phyloP scores from a whole-genome alignment of 2,113 vertebrate genomes.

The Struthidea cinerea region DNA sequence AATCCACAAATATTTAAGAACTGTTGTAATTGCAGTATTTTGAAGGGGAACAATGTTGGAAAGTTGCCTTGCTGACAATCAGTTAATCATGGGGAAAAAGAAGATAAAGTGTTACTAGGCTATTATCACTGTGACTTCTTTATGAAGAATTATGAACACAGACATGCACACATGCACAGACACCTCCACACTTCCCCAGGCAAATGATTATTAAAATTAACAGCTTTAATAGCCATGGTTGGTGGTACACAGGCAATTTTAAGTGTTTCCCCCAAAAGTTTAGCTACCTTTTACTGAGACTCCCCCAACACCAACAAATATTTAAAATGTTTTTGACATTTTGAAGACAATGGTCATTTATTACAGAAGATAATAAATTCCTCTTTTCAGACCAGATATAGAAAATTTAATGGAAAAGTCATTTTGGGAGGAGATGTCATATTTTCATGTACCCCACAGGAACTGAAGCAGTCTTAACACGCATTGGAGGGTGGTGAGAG shows the following conservation, averaged over 20 bases:
- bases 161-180: background rate
- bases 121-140: background rate
- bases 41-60: background rate
- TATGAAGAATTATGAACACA: constrained; percentile 2
- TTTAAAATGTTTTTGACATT: background rate
- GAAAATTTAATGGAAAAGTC: background rate
- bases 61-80: background rate
- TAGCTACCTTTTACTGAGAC: background rate
- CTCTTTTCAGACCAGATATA: background rate
- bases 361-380: background rate
- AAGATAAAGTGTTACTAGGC: background rate
- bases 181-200: background rate
- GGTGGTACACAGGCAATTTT: background rate
- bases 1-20: background rate
- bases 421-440: background rate
- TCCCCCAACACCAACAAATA: rapidly evolving
- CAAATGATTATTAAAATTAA: background rate
- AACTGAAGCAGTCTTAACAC: background rate
- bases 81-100: background rate
- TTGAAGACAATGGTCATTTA: background rate
- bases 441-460: background rate
- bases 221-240: background rate
- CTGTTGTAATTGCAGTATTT: background rate
- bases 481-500: rapidly evolving
- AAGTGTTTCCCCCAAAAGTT: background rate